Evolutionary conservation across 2,888 invertebrate species (phyloP), one percentile per base, ranked within the genome.

Genomic region (Amphimallon solstitiale): DNA sequence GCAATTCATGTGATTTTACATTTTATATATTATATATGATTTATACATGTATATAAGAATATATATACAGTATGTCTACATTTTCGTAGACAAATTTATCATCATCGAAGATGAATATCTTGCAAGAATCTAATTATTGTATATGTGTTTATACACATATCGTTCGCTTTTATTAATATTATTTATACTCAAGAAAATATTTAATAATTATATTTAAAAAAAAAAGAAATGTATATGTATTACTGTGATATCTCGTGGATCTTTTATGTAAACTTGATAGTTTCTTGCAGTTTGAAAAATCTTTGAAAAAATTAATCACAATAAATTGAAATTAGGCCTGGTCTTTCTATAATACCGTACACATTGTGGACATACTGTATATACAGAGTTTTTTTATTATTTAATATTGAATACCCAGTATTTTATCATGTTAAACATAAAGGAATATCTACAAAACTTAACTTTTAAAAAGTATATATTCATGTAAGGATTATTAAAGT

Each of bases 221-320:
- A 48, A 23, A 23, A 48, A 21, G 40, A 21, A 2, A 43, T 43
- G 12, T 71, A 71, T 70, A 68, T 63, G 66, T 68, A 52, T 59
- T 68, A 61, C 63, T 65, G 67, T 70, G 62, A 65, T 51, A 67
- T 68, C 54, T 68, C 61, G 65, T 70, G 61, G 56, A 56, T 67
- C 48, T 66, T 68, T 29, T 65, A 64, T 68, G 46, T 63, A 70
- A 70, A 75, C 75, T 77, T 78, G 76, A 77, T 77, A 78, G 75
- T 78, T 78, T 78, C 77, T 78, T 78, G 78, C 78, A 77, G 77
- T 78, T 9, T 29, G 29, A 29, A 23, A 23, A 29, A 77, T 76
- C 77, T 77, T 77, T 77, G 77, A 77, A 76, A 77, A 77, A 75
- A 75, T 75, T 75, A 74, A 74, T 76, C n/a, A n/a, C n/a, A n/a